These are phyloP conservation scores for Ornithorhynchus anatinus DNA, from an alignment of 2,113 vertebrate genomes.

Conservation along the genomic window DNA sequence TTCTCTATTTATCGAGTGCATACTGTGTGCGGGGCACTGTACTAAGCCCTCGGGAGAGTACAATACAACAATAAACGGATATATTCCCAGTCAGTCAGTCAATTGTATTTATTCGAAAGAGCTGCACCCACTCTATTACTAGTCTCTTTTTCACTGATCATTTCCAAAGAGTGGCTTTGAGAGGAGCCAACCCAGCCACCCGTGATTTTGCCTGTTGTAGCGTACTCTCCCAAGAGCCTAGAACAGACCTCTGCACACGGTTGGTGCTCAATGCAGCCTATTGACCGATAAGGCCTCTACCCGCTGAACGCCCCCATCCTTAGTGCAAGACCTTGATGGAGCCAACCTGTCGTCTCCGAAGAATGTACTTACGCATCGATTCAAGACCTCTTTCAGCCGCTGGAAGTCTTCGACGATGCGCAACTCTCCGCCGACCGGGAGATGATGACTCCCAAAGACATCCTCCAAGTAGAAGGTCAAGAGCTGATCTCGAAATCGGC, in stretches of 20 bases:
- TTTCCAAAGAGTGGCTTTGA: no score
- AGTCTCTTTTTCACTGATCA: no score
- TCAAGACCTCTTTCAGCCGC: constrained; percentile 53
- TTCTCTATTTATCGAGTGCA: no score
- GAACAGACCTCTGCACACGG: not conserved
- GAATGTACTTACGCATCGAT: constrained; percentile 69
- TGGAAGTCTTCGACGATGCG: constrained; percentile 60
- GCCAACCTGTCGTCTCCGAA: not conserved
- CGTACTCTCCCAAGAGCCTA: no score
- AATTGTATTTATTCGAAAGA: no score
- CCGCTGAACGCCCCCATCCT: not conserved
- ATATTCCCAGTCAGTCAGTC: no score
- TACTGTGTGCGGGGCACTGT: no score
- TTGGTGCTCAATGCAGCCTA: not conserved
- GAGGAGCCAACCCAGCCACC: no score
- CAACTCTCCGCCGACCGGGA: constrained; percentile 18
- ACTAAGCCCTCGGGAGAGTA: no score
- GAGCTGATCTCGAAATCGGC: constrained; percentile 65
- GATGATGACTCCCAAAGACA: constrained; percentile 58
- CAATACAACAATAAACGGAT: no score
- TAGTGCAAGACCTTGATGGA: not conserved
- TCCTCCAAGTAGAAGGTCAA: constrained; percentile 72
- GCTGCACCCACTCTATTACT: no score
- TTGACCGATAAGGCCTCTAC: not conserved
- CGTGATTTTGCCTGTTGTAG: no score